These are phyloP conservation scores for Drosophila macrothrix DNA, from an alignment of 2,888 invertebrate genomes.

Conservation along the genomic window DNA sequence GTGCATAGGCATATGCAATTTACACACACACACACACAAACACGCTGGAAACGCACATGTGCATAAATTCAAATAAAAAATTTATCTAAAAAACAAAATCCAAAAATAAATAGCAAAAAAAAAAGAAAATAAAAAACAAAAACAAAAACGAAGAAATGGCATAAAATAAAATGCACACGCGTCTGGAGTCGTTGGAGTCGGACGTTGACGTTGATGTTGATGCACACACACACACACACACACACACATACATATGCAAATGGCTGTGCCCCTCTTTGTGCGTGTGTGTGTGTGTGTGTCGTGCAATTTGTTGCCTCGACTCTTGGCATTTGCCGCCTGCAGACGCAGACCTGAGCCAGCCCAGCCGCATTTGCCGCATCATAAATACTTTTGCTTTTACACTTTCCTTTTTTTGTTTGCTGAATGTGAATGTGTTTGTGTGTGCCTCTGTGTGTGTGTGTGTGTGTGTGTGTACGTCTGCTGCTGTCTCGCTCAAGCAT, in stretches of 20 bases:
- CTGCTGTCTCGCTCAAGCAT: constrained; percentile 1
- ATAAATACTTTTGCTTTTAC: constrained; percentile 81
- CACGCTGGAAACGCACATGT: constrained; percentile 48
- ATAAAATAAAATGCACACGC: constrained; percentile 42
- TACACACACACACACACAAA: constrained; percentile 11
- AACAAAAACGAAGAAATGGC: constrained; percentile 8
- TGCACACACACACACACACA: constrained; percentile 34
- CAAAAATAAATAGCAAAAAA: constrained; percentile 28
- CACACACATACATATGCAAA: constrained; percentile 25
- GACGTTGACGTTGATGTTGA: constrained; percentile 65
- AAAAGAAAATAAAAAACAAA: constrained; percentile 2
- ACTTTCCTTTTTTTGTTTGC: constrained; percentile 68
- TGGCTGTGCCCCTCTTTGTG: constrained; percentile 13
- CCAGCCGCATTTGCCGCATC: constrained; percentile 68
- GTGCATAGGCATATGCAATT: constrained; percentile 8
- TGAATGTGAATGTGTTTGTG: not conserved
- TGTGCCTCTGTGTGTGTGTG: not conserved
- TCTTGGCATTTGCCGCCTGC: constrained; percentile 23
- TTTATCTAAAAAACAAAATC: constrained; percentile 64
- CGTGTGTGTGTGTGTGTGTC: constrained; percentile 24
- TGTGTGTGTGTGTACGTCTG: not conserved
- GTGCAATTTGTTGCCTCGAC: constrained; percentile 46
- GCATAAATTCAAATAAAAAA: constrained; percentile 73
- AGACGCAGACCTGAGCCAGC: constrained; percentile 55
- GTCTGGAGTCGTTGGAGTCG: constrained; percentile 57